Base-by-base conservation (phyloP, 2,888 invertebrate species). In the Epinotia demarniana region DNA sequence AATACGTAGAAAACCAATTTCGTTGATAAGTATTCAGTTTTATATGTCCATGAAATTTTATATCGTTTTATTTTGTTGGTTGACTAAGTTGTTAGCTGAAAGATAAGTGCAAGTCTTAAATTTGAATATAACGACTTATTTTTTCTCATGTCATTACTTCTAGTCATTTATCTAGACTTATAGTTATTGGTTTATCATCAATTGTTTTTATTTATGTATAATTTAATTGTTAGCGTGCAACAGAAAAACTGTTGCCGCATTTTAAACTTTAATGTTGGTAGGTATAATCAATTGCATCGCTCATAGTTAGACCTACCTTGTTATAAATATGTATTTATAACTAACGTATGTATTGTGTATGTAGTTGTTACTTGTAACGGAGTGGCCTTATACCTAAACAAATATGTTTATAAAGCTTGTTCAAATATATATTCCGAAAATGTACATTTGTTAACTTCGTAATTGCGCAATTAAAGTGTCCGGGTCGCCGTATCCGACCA, bases 1-100 rank as follows among this genome's bases (percentile, higher is more conserved):
- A 23, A 57, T n/a, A 64, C n/a, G 73, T 66, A 74, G 39, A 70
- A 58, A 74, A 63, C 33, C 33, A 63, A 49, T 64, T 70, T 63
- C 13, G 58, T 60, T 66, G 43, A 13, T 66, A 39, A 18, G 53
- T 70, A 43, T 62, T 68, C 27, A 57, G 49, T 70, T 75, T 72
- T 33, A 69, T 58, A 33, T 39, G 27, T 19, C 58, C n/a, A 69
- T 60, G 46, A 58, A 69, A 58, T 58, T 58, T 55, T 67, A 73
- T 67, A 43, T 75, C 39, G 5, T 58, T 70, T 16, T n/a, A 18
- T 18, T 67, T 75, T 64, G 43, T 70, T 64, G 64, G 64, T 49
- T 43, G 43, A 62, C 6, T 58, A 57, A 33, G 19, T 70, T 66
- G 53, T 74, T 64, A 18, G 23, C 46, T 23, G 16, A 13, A 61